Evolutionary conservation across 1,140 invertebrate genomes (phyloP).

Genomic region (Pachypeltis micranthus): DNA sequence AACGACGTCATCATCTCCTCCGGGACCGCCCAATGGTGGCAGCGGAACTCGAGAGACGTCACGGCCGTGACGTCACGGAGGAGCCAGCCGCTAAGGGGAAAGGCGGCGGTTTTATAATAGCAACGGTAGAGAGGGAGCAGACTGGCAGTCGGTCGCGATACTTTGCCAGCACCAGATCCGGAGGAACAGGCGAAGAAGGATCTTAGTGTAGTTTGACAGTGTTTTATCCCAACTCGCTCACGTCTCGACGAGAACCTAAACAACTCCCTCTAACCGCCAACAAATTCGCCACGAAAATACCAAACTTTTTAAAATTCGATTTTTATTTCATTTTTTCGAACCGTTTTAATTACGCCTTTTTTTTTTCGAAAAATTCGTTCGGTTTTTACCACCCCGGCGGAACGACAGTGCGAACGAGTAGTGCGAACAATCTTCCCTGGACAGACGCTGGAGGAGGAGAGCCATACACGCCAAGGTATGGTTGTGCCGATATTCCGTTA

Average conservation of each 20-base stretch:
- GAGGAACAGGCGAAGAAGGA: neutral
- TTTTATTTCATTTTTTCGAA: too few species aligned
- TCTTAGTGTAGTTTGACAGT: neutral
- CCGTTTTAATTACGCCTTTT: too few species aligned
- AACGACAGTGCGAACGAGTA: neutral
- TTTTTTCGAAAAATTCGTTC: neutral
- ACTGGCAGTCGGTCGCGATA: conserved; percentile 18
- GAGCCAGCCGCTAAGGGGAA: conserved; percentile 6
- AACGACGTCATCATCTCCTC: neutral
- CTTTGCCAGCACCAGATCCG: conserved; percentile 4
- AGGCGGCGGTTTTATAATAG: conserved; percentile 19
- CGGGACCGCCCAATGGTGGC: conserved; percentile 15
- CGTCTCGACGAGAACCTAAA: neutral
- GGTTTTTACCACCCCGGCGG: neutral
- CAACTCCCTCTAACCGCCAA: neutral
- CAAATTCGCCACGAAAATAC: neutral
- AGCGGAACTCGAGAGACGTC: conserved; percentile 2
- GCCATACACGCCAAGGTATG: neutral
- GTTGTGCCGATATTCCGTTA: neutral
- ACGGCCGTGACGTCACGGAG: conserved; percentile 9
- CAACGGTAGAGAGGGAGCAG: conserved; percentile 10
- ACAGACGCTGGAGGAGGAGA: neutral
- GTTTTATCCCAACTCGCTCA: neutral
- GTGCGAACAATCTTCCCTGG: neutral
- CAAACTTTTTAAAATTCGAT: neutral